Evolutionary conservation across 1,140 invertebrate genomes (phyloP).

Genomic region (Drosophila ercepeae): DNA sequence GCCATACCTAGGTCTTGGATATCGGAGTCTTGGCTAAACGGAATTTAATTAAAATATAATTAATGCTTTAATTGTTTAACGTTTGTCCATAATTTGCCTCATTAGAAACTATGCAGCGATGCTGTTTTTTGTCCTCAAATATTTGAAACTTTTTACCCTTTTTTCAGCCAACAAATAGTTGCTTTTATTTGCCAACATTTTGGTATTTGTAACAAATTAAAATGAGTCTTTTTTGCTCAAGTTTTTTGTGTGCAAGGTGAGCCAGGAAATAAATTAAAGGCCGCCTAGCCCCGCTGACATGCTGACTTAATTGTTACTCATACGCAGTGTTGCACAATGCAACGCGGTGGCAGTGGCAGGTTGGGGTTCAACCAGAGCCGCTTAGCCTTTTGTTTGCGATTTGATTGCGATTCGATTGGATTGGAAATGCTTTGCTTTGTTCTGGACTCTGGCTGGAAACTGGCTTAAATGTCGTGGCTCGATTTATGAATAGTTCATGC

Average conservation of each 20-base stretch:
- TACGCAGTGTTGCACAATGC: slow-evolving; percentile 61
- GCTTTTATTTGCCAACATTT: slow-evolving; percentile 15
- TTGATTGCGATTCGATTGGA: slow-evolving; percentile 20
- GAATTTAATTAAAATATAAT: slow-evolving; percentile 81
- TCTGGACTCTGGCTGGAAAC: not conserved
- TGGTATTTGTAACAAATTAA: slow-evolving; percentile 62
- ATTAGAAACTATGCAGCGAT: slow-evolving; percentile 68
- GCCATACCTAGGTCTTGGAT: slow-evolving; percentile 19
- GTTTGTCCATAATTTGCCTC: slow-evolving; percentile 77
- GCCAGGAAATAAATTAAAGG: slow-evolving; percentile 63
- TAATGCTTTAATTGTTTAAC: slow-evolving; percentile 80
- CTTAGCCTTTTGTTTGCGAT: slow-evolving; percentile 40
- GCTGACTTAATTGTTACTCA: slow-evolving; percentile 59
- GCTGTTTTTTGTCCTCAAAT: slow-evolving; percentile 5
- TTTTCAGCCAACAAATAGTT: not conserved
- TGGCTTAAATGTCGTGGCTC: slow-evolving; percentile 10
- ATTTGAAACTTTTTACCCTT: slow-evolving; percentile 21
- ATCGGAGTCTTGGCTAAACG: slow-evolving; percentile 64
- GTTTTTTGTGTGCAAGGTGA: slow-evolving; percentile 21
- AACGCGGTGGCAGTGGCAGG: slow-evolving; percentile 6
- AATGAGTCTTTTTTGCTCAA: slow-evolving; percentile 34
- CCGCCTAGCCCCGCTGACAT: slow-evolving; percentile 23
- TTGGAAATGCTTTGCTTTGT: slow-evolving; percentile 16
- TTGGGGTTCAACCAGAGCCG: slow-evolving; percentile 20
- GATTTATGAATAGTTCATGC: slow-evolving; percentile 21